A percentile compares a stretch with the other conserved stretches of the same genome.
These are phyloP conservation scores for Anodontia alba DNA, from an alignment of 2,888 invertebrate species.

Conservation along the genomic window DNA sequence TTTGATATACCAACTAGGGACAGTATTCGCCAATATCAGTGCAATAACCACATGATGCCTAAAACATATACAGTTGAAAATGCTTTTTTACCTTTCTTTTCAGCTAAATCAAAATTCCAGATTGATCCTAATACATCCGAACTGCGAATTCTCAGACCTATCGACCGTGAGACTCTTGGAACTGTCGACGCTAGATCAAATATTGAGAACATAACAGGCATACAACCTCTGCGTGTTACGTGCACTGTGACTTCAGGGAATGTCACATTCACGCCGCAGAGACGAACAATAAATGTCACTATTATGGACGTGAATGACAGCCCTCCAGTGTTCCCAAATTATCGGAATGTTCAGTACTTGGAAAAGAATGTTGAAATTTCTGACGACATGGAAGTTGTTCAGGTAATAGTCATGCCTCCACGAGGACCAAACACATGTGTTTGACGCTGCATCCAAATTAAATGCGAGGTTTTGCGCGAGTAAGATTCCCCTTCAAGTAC, in stretches of 20 bases:
- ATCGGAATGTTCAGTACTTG: conserved; percentile 5
- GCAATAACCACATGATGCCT: too few species aligned
- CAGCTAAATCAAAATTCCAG: conserved; percentile 41
- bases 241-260: conserved; percentile 43
- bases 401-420: background rate
- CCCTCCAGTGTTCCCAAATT: conserved; percentile 40
- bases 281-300: conserved; percentile 25
- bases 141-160: conserved; percentile 28
- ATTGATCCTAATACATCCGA: conserved; percentile 43
- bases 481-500: too few species aligned
- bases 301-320: conserved; percentile 53
- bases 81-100: conserved; percentile 7
- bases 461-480: too few species aligned
- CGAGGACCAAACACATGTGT: too few species aligned
- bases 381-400: background rate
- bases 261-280: conserved; percentile 12
- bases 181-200: background rate
- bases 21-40: too few species aligned
- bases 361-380: conserved; percentile 28
- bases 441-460: too few species aligned
- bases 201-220: conserved; percentile 30
- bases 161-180: conserved; percentile 46
- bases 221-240: conserved; percentile 45
- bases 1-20: too few species aligned
- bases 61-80: too few species aligned